A percentile compares a stretch with the other conserved stretches of the same genome.
Conservation (phyloP, 2,888 invertebrate species). For the Acleris emargana region DNA sequence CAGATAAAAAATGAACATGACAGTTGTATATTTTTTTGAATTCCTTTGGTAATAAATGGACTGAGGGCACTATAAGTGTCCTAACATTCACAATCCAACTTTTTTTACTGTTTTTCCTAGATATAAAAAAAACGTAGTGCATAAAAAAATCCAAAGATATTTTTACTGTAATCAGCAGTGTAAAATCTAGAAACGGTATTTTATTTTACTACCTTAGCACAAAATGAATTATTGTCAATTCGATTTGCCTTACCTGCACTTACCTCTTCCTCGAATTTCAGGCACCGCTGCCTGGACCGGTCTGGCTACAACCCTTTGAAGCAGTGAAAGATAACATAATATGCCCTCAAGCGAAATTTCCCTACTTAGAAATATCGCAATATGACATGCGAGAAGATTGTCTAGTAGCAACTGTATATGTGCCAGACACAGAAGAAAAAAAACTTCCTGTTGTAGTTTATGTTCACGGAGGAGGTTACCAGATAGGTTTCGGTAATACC, state of each 20-base stretch:
- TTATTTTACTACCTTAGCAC: no score
- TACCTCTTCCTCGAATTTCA: not conserved
- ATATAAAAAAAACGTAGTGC: no score
- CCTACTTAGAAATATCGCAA: not conserved
- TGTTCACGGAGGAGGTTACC: constrained; percentile 52
- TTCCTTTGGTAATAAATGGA: no score
- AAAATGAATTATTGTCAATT: no score
- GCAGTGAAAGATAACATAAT: constrained; percentile 24
- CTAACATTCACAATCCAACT: no score
- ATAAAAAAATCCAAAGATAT: no score
- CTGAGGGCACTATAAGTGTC: no score
- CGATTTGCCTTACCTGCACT: not conserved
- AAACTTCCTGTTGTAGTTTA: constrained; percentile 49
- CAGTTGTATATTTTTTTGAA: no score
- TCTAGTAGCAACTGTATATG: constrained; percentile 40
- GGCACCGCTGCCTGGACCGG: constrained; percentile 23
- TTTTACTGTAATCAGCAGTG: no score
- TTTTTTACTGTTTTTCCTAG: no score
- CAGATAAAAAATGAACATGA: no score
- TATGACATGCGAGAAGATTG: constrained; percentile 32
- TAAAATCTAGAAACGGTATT: no score
- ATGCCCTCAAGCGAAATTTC: constrained; percentile 15
- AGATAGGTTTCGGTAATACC: constrained; percentile 39
- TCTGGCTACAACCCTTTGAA: constrained; percentile 20
- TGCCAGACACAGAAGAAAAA: constrained; percentile 45